Percentiles rank a stretch among this genome's conserved stretches.
These are phyloP conservation scores for Agrotis clavis DNA, from an alignment of 2,888 invertebrate genomes.

Conservation along the genomic window DNA sequence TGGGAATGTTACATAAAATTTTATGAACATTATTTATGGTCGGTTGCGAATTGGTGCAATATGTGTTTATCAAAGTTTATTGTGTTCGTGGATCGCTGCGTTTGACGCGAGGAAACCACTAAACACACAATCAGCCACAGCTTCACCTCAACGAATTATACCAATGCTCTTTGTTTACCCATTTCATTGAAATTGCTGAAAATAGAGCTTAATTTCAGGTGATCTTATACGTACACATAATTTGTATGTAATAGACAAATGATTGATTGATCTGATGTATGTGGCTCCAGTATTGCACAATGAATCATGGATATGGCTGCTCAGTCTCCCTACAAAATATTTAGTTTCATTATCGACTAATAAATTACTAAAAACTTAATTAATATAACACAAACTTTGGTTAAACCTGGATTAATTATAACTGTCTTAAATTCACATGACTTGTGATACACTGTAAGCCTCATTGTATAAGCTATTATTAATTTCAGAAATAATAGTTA, in stretches of 20 bases:
- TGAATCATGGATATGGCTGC: not conserved
- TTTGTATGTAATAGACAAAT: too few relatives aligned
- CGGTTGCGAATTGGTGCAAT: conserved; percentile 4
- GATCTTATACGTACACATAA: not conserved
- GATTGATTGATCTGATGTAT: too few relatives aligned
- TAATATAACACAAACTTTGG: conserved; percentile 40
- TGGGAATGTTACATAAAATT: conserved; percentile 32
- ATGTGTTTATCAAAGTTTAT: conserved; percentile 8
- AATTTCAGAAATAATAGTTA: conserved; percentile 7
- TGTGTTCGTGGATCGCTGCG: not conserved
- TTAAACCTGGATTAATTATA: conserved; percentile 4
- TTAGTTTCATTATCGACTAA: conserved; percentile 12
- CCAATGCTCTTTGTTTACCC: conserved; percentile 14
- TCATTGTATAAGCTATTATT: not conserved
- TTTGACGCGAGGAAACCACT: not conserved
- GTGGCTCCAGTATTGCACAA: not conserved
- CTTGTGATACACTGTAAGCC: not conserved
- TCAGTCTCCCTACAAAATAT: not conserved
- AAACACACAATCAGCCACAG: conserved; percentile 2
- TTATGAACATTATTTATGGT: conserved; percentile 10
- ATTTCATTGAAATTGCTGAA: not conserved
- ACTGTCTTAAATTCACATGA: not conserved
- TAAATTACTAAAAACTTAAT: conserved; percentile 43
- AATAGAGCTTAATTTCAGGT: not conserved
- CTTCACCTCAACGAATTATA: conserved; percentile 7